These are phyloP conservation scores for Tupaia chinensis DNA, from an alignment of 2,113 vertebrate genomes.

Conservation along the genomic window DNA sequence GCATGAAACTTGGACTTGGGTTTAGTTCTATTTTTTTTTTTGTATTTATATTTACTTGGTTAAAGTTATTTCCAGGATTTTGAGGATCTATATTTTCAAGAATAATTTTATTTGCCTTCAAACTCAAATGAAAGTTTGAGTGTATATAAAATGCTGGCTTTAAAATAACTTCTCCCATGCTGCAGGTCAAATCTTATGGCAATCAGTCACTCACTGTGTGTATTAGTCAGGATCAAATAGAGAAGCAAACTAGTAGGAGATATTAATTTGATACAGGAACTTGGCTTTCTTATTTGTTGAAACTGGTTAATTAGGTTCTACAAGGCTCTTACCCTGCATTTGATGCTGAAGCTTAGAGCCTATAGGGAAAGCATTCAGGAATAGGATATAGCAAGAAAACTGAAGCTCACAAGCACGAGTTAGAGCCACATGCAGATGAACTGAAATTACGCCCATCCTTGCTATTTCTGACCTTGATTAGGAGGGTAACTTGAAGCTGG, in stretches of 20 bases:
- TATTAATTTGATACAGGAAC: not conserved
- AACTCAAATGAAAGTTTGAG: constrained; percentile 33
- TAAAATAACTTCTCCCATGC: not conserved
- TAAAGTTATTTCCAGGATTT: not conserved
- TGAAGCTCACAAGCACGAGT: not conserved
- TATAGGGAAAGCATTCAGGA: not conserved
- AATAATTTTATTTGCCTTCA: constrained; percentile 27
- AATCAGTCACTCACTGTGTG: not conserved
- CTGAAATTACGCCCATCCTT: not conserved
- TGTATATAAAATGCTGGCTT: not conserved
- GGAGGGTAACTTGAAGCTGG: not conserved
- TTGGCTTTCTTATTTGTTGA: not conserved
- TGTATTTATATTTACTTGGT: constrained; percentile 27
- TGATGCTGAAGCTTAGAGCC: not conserved
- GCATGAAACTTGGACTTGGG: not conserved
- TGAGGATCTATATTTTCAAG: not conserved
- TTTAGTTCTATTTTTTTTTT: not conserved
- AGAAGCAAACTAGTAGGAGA: not conserved
- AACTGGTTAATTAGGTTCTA: not conserved
- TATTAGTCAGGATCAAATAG: not conserved
- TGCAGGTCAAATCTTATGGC: not conserved
- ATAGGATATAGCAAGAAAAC: too few relatives aligned
- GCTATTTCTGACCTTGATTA: not conserved
- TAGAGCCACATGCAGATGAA: not conserved
- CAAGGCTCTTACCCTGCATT: not conserved